Conservation (phyloP, 2,888 invertebrate species). For the Automeris io region DNA sequence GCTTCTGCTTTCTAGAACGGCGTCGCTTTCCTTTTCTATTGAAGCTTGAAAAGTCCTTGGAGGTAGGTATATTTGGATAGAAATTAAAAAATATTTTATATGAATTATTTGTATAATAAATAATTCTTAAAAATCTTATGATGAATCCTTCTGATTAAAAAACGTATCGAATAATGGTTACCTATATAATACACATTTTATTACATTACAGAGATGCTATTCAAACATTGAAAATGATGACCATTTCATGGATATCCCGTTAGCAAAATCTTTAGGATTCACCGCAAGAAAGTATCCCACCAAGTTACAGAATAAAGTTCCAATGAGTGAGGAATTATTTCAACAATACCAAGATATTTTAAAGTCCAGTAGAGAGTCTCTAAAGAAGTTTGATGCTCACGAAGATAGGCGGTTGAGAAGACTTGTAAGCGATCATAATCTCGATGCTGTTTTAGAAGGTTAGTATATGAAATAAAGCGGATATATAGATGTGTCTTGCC, state of each 20-base stretch:
- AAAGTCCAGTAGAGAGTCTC: constrained; percentile 35
- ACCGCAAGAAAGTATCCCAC: constrained; percentile 22
- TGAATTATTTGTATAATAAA: no score
- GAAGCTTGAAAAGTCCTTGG: no score
- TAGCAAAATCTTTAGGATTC: constrained; percentile 39
- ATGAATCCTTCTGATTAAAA: no score
- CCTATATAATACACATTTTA: constrained; percentile 1
- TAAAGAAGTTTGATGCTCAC: constrained; percentile 25
- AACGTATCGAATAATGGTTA: no score
- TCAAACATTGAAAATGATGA: constrained; percentile 9
- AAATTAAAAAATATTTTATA: no score
- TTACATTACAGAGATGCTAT: constrained; percentile 9
- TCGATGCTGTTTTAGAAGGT: constrained; percentile 33
- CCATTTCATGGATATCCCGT: constrained; percentile 22
- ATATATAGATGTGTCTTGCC: no score
- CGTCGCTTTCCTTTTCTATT: no score
- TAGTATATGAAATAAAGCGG: no score
- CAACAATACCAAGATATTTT: constrained; percentile 44
- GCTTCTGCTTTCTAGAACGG: no score
- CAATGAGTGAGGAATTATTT: constrained; percentile 31
- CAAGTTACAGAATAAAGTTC: constrained; percentile 24
- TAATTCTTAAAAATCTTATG: no score
- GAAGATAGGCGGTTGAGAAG: constrained; percentile 28
- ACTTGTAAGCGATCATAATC: constrained; percentile 27
- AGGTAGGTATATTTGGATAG: no score